phyloP scores from a whole-genome alignment of 2,888 invertebrate genomes.

The Perdita meconis region DNA sequence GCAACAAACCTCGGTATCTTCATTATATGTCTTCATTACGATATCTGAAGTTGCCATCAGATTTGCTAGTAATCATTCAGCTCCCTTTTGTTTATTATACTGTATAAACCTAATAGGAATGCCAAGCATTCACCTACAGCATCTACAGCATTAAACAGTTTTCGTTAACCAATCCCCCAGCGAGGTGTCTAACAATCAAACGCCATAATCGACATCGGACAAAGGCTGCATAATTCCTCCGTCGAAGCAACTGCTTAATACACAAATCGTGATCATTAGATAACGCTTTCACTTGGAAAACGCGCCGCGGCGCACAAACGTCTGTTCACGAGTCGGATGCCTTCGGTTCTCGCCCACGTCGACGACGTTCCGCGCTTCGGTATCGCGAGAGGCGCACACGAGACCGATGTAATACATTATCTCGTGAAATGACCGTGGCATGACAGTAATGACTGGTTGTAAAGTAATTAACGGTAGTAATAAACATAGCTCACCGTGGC shows the following conservation, averaged over 20 bases:
- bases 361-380: slow-evolving; percentile 43
- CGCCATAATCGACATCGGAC: not conserved
- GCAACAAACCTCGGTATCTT: no score
- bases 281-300: slow-evolving; percentile 41
- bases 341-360: slow-evolving; percentile 56
- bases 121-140: not conserved
- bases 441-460: slow-evolving; percentile 75
- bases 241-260: not conserved
- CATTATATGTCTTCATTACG: no score
- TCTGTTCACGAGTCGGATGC: slow-evolving; percentile 42
- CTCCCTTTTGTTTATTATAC: not conserved
- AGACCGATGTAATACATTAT: slow-evolving; percentile 75
- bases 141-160: not conserved
- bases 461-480: slow-evolving; percentile 78
- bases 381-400: slow-evolving; percentile 34
- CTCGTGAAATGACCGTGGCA: slow-evolving; percentile 73
- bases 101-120: not conserved
- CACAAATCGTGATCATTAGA: slow-evolving; percentile 24
- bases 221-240: not conserved
- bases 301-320: slow-evolving; percentile 1
- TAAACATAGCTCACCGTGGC: slow-evolving; percentile 66
- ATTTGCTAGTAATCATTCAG: not conserved
- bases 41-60: not conserved
- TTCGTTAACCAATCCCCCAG: not conserved
- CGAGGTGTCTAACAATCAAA: slow-evolving; percentile 8